Conservation (phyloP, 2,113 vertebrate species). For the Chloropsis hardwickii region DNA sequence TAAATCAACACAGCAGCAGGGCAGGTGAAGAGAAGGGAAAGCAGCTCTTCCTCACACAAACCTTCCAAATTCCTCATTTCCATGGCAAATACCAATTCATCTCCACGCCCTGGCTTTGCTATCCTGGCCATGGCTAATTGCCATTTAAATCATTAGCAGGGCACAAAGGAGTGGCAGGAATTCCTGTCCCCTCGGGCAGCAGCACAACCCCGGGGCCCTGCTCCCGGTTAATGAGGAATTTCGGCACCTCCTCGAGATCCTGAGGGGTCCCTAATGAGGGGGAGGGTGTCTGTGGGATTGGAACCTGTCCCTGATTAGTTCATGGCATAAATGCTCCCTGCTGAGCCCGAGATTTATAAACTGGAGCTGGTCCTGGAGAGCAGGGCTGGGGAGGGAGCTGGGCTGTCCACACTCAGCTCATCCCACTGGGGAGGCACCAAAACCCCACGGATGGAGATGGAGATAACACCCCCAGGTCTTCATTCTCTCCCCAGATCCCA, state of each 20-base stretch:
- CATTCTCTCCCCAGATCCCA: too few relatives aligned
- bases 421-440: not conserved
- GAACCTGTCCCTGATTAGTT: not conserved
- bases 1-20: not conserved
- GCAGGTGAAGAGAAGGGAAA: not conserved
- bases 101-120: not conserved
- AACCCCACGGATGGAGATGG: accelerated
- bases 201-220: not conserved
- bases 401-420: not conserved
- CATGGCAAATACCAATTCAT: not conserved
- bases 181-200: not conserved
- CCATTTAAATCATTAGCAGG: not conserved
- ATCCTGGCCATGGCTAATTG: not conserved
- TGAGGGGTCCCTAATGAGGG: slow-evolving; percentile 1
- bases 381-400: not conserved
- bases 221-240: not conserved
- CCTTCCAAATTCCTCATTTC: not conserved
- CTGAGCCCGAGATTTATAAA: not conserved
- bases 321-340: not conserved
- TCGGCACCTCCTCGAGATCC: not conserved
- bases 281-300: not conserved
- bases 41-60: not conserved
- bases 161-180: not conserved
- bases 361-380: not conserved
- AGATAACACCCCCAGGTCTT: not conserved